Base-by-base conservation (phyloP, 2,888 invertebrate species). In the Drosophila cognata region DNA sequence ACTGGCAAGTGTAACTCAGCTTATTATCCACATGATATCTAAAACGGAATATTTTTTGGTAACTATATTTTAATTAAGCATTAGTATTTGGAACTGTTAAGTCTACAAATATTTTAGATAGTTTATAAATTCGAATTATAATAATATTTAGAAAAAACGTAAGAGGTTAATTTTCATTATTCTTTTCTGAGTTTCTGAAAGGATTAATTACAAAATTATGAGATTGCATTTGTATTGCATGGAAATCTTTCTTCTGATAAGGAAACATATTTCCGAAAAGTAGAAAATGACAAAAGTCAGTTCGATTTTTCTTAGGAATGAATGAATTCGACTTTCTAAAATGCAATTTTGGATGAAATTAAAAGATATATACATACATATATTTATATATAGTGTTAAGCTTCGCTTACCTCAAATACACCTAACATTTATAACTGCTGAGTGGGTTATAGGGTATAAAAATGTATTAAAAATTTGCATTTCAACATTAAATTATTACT, bases 391-490 rank as follows among this genome's bases (percentile, higher is more conserved):
- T 43, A 21, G 43, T 21, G 43, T 21, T 21, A 13, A 21, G 5
- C 25, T 25, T 8, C 8, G 41, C 16, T 29, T 43, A 31, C 2
- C 29, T 4, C 11, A 16, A 31, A 43, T 51, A 51, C 8, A 16
- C 41, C 29, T 10, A 31, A 21, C 31, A 57, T 57, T 25, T 43
- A 7, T 31, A 43, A 36, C 25, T 48, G 25, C 28, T 43, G 16
- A 3, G 36, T 35, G 13, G 13, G 8, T 7, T 67, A 60, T 55
- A 53, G 72, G 74, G 79, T 74, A 82, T 79, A 56, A 72, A 86
- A 79, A 79, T 89, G 84, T 86, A 86, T 89, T 85, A 73, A 82
- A 86, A 90, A 88, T 90, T 88, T 90, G 87, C 88, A 90, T 88
- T 89, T 88, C 84, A 81, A 82, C 90, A 88, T 88, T 84, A 88